A percentile compares a stretch with the other conserved stretches of the same genome.
Conservation (phyloP, 1,140 invertebrate genomes). For the Leptestheria dahalacensis region DNA sequence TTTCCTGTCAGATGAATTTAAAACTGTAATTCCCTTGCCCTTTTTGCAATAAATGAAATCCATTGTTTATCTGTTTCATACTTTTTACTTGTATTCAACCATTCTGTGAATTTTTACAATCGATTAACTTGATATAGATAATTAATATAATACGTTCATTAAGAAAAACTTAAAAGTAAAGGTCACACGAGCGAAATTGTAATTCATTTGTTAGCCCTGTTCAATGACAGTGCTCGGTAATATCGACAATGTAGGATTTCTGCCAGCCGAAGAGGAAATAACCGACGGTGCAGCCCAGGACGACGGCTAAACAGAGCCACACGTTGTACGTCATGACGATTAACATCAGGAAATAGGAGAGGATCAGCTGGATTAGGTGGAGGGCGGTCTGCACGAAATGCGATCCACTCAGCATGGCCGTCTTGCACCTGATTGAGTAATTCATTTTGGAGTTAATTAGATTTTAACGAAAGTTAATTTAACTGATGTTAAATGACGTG, state of each 20-base stretch:
- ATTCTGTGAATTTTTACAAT: no score
- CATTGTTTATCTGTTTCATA: neutral
- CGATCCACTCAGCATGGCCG: conserved; percentile 48
- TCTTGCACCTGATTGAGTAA: conserved; percentile 10
- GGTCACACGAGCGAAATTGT: neutral
- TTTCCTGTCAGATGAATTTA: no score
- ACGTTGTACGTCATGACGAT: conserved; percentile 98
- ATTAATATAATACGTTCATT: no score
- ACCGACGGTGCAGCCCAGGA: conserved; percentile 71
- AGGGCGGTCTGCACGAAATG: conserved; percentile 77
- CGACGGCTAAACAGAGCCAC: conserved; percentile 80
- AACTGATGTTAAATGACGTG: no score
- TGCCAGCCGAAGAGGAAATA: conserved; percentile 92
- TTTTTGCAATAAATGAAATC: neutral
- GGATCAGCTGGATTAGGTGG: conserved; percentile 73
- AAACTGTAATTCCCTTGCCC: no score
- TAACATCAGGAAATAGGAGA: conserved; percentile 90
- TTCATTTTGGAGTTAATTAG: no score
- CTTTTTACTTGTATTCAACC: no score
- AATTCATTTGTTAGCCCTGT: neutral
- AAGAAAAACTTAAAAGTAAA: neutral
- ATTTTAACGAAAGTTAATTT: no score
- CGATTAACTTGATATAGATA: no score
- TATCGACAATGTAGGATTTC: conserved; percentile 73
- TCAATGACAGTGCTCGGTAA: conserved; percentile 90